Evolutionary conservation across 2,888 invertebrate species (phyloP), one percentile per base, ranked within the genome.

Genomic region (Synanthedon vespiformis): DNA sequence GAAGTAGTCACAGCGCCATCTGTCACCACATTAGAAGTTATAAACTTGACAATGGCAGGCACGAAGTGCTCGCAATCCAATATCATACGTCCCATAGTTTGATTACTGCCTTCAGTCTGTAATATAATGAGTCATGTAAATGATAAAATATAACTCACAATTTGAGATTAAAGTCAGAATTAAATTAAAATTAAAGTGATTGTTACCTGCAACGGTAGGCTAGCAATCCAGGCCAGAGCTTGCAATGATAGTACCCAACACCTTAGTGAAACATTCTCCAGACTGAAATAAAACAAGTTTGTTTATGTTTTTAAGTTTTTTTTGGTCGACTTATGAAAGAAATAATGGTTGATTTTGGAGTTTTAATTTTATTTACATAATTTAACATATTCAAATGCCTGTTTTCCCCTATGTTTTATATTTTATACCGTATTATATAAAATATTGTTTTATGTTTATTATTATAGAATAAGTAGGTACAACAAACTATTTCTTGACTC

Each of bases 231-330:
- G 1, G 94, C 93, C 51, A 95, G 77, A 12, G 92, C 91, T 68
- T 94, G 93, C 74, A 95, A 90, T 0, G 93, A 92, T 34, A 93
- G 85, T 63, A 93, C 93, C 95, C 95, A 95, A 56, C 94, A 92
- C 55, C 94, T 88, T n/a, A 87, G 65, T 11, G 85, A 77, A 54
- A 87, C 72, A 57, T 78, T 78, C 60, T 86, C 82, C 56, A 85
- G 67, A 52, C 86, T 86, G 74, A 56, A 54, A 55, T 14, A 44
- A 44, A 8, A 44, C 2, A 44, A 44, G 34, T 34, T 34, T 34
- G 8, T 8, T 34, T 2, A 5, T 34, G 8, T 34, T 34, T 34
- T 34, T 6, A 34, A 34, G 34, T 34, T 1, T 34, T 10, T 34
- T 22, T 34, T 34, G 10, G 34, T 34, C 34, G 6, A 34, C 34